phyloP scores from a whole-genome alignment of 2,888 invertebrate genomes.

The Cephus rjabovi region DNA sequence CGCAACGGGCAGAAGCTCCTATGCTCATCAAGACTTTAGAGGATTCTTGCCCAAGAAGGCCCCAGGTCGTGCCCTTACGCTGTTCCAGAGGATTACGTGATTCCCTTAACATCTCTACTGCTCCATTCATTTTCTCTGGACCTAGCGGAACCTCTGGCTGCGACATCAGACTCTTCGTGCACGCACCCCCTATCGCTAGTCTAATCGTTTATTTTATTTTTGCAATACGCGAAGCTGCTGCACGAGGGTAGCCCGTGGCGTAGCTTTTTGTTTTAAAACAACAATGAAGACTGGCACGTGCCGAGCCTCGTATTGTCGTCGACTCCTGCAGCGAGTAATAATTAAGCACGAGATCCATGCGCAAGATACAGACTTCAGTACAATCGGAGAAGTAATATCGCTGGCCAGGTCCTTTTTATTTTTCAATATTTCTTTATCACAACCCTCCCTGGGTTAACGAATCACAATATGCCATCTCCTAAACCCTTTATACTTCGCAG shows the following conservation, averaged over 20 bases:
- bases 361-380: constrained; percentile 37
- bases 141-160: background rate
- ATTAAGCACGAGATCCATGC: constrained; percentile 54
- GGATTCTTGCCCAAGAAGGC: background rate
- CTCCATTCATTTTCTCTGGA: background rate
- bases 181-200: background rate
- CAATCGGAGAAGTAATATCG: background rate
- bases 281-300: constrained; percentile 52
- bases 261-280: constrained; percentile 50
- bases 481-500: background rate
- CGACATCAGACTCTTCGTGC: background rate
- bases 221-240: background rate
- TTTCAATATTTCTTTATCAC: background rate
- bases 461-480: background rate
- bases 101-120: background rate
- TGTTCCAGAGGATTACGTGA: background rate
- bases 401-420: background rate
- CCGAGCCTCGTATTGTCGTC: constrained; percentile 40
- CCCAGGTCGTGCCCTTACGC: background rate
- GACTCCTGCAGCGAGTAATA: constrained; percentile 55
- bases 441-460: background rate
- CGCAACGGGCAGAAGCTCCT: background rate
- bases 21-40: background rate
- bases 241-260: constrained; percentile 21
- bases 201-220: background rate